phyloP scores from a whole-genome alignment of 2,797 vertebrate genomes.

The Xiphorhynchus erythropygius region DNA sequence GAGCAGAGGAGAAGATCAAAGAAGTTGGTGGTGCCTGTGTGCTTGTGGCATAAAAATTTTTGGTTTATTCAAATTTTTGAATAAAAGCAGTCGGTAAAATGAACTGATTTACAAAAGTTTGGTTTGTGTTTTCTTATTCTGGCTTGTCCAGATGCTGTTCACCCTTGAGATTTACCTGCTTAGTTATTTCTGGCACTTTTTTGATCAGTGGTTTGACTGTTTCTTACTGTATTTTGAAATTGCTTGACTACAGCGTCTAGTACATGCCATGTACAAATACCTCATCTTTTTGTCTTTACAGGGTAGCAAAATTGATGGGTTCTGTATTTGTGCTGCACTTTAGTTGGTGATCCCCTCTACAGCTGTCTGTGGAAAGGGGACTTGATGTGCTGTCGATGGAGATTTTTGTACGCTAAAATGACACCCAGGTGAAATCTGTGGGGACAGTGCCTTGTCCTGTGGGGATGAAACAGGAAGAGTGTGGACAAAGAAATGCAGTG shows the following conservation, averaged over 20 bases:
- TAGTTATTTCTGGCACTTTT: background rate
- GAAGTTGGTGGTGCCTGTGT: constrained; percentile 90
- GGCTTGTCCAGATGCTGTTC: background rate
- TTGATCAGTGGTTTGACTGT: background rate
- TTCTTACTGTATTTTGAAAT: background rate
- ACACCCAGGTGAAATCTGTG: no score
- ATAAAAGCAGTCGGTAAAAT: constrained; percentile 44
- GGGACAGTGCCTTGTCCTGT: background rate
- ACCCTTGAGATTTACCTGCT: background rate
- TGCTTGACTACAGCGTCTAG: fast-evolving
- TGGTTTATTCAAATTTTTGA: constrained; percentile 38
- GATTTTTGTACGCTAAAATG: background rate
- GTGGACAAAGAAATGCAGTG: background rate
- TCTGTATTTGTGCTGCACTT: background rate
- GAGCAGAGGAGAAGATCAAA: constrained; percentile 90
- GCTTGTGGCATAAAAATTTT: constrained; percentile 82
- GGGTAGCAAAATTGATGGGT: background rate
- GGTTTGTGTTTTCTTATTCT: background rate
- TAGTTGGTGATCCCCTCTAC: background rate
- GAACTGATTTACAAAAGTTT: background rate
- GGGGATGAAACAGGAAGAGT: background rate
- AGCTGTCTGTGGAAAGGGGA: background rate
- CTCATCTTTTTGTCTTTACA: fast-evolving
- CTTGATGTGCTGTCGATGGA: background rate
- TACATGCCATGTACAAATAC: background rate